These are phyloP conservation scores for Dioctria linearis DNA, from an alignment of 2,888 invertebrate genomes.

Conservation along the genomic window DNA sequence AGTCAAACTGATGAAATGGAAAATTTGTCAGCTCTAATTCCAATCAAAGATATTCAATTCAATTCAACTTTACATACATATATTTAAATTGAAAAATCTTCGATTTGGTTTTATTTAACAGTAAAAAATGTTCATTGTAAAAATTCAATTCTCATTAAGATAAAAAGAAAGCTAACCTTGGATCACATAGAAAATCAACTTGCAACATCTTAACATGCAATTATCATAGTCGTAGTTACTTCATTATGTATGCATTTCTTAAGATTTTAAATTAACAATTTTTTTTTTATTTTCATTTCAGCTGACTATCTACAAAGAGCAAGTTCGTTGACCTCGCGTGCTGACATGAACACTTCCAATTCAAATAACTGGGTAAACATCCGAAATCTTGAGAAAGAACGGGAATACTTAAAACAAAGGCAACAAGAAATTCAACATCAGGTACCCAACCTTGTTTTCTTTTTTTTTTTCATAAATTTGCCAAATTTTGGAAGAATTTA, in stretches of 20 bases:
- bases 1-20: too few relatives aligned
- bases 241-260: conserved; percentile 25
- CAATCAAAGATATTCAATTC: too few relatives aligned
- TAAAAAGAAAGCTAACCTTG: too few relatives aligned
- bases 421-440: conserved; percentile 92
- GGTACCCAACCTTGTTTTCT: conserved; percentile 71
- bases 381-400: conserved; percentile 87
- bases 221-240: neutral
- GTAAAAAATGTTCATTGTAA: too few relatives aligned
- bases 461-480: neutral
- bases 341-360: conserved; percentile 55
- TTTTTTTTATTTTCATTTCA: conserved; percentile 64
- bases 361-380: conserved; percentile 65
- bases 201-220: neutral
- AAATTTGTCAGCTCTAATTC: too few relatives aligned
- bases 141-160: too few relatives aligned
- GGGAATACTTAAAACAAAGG: conserved; percentile 89
- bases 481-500: conserved; percentile 16
- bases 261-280: neutral
- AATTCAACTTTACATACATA: too few relatives aligned
- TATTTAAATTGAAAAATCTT: too few relatives aligned
- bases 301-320: conserved; percentile 71
- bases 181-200: too few relatives aligned
- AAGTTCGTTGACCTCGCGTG: conserved; percentile 61
- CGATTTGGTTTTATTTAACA: too few relatives aligned